Conservation (phyloP, 2,797 vertebrate genomes). For the Sebastes iracundus region DNA sequence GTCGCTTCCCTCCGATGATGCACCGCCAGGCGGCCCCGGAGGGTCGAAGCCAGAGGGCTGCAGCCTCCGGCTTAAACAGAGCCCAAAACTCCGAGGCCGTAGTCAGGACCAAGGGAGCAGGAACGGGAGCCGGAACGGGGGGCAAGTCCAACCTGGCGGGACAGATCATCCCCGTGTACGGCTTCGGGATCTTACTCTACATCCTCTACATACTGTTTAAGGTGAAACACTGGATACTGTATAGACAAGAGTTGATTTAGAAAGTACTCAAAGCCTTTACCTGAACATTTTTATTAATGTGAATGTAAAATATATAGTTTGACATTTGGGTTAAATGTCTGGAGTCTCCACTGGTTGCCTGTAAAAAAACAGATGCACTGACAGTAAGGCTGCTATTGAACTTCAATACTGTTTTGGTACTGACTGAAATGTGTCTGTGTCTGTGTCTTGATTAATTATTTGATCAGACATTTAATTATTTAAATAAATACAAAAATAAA, state of each 20-base stretch:
- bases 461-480: background rate
- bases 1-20: conserved; percentile 85
- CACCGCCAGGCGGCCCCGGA: conserved; percentile 81
- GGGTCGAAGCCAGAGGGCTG: conserved; percentile 55
- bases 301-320: background rate
- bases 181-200: conserved; percentile 95
- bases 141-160: conserved; percentile 92
- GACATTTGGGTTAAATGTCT: background rate
- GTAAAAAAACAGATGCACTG: background rate
- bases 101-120: conserved; percentile 85
- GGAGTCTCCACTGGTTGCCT: background rate
- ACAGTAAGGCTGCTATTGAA: background rate
- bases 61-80: conserved; percentile 71
- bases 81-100: conserved; percentile 88
- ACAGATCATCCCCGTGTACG: conserved; percentile 97
- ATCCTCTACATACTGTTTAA: conserved; percentile 97
- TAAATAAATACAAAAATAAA: background rate
- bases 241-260: background rate
- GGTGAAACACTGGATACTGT: conserved; percentile 73
- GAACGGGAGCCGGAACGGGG: conserved; percentile 68
- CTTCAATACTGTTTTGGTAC: background rate
- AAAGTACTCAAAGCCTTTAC: background rate
- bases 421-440: background rate
- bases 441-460: background rate
- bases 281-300: background rate